Evolutionary conservation across 2,888 invertebrate species (phyloP).

Genomic region (Ennomos quercinarius): DNA sequence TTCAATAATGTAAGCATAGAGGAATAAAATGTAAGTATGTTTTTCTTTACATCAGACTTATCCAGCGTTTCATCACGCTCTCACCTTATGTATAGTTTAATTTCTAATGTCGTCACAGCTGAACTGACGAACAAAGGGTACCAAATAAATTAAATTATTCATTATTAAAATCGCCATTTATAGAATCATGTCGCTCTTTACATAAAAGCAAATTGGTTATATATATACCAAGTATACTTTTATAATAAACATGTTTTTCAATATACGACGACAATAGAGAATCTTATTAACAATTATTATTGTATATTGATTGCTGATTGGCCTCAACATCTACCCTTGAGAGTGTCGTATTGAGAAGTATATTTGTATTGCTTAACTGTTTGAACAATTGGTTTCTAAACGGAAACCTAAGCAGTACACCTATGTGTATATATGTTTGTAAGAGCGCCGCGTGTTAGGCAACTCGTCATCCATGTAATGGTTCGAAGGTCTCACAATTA

Average conservation of each 20-base stretch:
- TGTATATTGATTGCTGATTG: constrained; percentile 42
- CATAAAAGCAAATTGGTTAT: background rate
- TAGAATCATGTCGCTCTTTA: constrained; percentile 1
- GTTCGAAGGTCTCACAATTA: constrained; percentile 65
- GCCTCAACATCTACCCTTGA: constrained; percentile 50
- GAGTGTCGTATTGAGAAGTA: constrained; percentile 50
- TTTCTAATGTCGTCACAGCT: no score
- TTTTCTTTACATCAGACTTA: no score
- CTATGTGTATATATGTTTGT: constrained; percentile 56
- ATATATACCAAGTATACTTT: constrained; percentile 4
- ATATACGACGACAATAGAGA: constrained; percentile 31
- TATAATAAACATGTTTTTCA: constrained; percentile 28
- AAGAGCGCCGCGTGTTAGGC: constrained; percentile 55
- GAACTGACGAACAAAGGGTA: background rate
- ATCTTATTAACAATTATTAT: constrained; percentile 33
- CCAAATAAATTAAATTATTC: constrained; percentile 2
- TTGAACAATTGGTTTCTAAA: constrained; percentile 71
- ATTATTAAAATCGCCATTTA: constrained; percentile 2
- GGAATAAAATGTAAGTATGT: no score
- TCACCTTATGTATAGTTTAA: no score
- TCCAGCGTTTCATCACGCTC: no score
- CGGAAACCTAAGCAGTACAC: constrained; percentile 66
- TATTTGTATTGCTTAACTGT: constrained; percentile 62
- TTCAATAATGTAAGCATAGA: no score
- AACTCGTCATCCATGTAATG: constrained; percentile 72